Evolutionary conservation across 2,888 invertebrate genomes (phyloP).

Genomic region (Heteropelma amictum): DNA sequence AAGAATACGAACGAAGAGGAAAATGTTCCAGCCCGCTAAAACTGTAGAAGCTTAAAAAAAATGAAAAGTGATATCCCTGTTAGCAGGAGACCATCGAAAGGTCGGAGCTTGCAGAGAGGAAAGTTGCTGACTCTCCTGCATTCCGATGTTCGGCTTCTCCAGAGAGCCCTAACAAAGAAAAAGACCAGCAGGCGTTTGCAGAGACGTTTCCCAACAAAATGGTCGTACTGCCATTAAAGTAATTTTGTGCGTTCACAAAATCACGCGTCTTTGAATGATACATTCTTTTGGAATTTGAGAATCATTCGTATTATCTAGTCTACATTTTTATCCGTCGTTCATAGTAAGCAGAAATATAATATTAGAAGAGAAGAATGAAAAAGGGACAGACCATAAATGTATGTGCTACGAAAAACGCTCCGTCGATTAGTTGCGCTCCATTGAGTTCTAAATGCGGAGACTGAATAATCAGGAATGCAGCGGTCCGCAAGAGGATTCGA

Average conservation of each 20-base stretch:
- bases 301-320: no score
- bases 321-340: no score
- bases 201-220: background rate
- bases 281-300: no score
- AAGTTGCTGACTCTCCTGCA: constrained; percentile 18
- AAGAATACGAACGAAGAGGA: constrained; percentile 4
- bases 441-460: constrained; percentile 78
- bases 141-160: background rate
- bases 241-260: background rate
- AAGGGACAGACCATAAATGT: constrained; percentile 1
- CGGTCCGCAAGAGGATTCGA: constrained; percentile 67
- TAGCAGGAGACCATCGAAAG: constrained; percentile 73
- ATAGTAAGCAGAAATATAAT: background rate
- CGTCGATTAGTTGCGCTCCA: constrained; percentile 75
- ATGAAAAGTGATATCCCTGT: constrained; percentile 77
- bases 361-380: background rate
- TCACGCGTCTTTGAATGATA: no score
- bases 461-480: constrained; percentile 73
- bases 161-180: background rate
- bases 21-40: constrained; percentile 48
- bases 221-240: background rate
- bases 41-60: constrained; percentile 71
- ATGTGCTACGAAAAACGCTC: background rate
- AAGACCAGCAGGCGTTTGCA: background rate
- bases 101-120: constrained; percentile 59